Evolutionary conservation across 1,140 invertebrate genomes (phyloP).

Genomic region (Phenacoccus solenopsis): DNA sequence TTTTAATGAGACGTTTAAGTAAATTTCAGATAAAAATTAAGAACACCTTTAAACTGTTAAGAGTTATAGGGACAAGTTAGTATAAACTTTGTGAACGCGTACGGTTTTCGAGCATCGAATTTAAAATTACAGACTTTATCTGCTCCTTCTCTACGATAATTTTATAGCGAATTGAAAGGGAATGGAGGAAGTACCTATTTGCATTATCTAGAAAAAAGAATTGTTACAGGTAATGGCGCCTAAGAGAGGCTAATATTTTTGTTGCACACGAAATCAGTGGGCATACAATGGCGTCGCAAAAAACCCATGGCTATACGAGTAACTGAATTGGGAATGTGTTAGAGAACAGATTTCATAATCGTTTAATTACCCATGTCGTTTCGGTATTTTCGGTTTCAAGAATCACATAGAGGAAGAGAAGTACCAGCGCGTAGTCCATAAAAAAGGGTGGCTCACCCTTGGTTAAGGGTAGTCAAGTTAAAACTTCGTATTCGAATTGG

Average conservation of each 20-base stretch:
- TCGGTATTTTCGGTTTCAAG: neutral
- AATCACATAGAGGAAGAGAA: too few relatives aligned
- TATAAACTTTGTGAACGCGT: neutral
- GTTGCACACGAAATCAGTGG: too few relatives aligned
- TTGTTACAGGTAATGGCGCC: too few relatives aligned
- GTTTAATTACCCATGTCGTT: neutral
- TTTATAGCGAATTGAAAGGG: neutral
- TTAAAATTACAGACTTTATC: neutral
- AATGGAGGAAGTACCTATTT: neutral
- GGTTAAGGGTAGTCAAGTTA: neutral
- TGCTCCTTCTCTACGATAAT: neutral
- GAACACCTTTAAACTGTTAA: conserved; percentile 7
- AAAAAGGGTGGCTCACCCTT: neutral
- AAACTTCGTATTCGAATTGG: neutral
- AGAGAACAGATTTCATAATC: neutral
- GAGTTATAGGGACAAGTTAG: neutral
- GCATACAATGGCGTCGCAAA: too few relatives aligned
- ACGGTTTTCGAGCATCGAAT: neutral
- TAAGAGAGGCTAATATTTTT: too few relatives aligned
- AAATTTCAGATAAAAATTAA: conserved; percentile 16
- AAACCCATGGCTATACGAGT: too few relatives aligned
- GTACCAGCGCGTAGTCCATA: neutral
- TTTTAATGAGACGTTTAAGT: conserved; percentile 11
- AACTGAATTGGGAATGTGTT: too few relatives aligned
- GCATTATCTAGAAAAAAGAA: neutral